Evolutionary conservation across 2,888 invertebrate genomes (phyloP), one percentile per base, ranked within the genome.

Genomic region (Scaptomyza cyrtandrae): DNA sequence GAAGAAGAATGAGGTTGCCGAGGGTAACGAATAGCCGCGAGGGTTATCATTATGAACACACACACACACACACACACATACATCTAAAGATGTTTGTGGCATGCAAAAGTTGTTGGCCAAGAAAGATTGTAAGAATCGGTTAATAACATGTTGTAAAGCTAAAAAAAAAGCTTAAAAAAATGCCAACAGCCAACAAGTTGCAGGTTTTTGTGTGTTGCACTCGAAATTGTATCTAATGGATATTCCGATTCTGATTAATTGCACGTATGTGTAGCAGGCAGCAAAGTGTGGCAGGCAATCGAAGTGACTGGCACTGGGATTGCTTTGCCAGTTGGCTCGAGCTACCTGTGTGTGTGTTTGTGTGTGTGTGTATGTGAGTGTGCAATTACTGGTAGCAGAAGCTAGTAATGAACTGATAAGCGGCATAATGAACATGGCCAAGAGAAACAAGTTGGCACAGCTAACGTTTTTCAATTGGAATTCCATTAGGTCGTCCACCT

Each of bases 401-500:
- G 75, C 71, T 64, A 55, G 77, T 61, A 86, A 86, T 84, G 84
- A 80, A 84, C 87, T 88, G 88, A 85, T 85, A 85, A 88, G 88
- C 75, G 84, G 84, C 76, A 69, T 83, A 86, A 86, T 85, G 83
- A 85, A 88, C 76, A 7, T 45, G 44, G 52, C 39, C 52, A 39
- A 29, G 43, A 44, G 44, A 45, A 24, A 52, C 37, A 39, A 39
- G 52, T 52, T 52, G n/a, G 35, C 35, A 39, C 14, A 35, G 39
- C 41, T 35, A 13, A 24, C 6, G 13, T 56, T 44, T 24, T 14
- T 55, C 62, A 45, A 67, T 69, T 60, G 60, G 52, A 53, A 61
- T 69, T 55, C 31, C 35, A 53, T 27, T 37, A 43, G 65, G 46
- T 27, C 52, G 50, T 55, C 58, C 54, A 74, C 27, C 60, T 50